Percentiles rank a stretch among this genome's conserved stretches.
These are phyloP conservation scores for Stegophylla sp. DNA, from an alignment of 2,888 invertebrate genomes.

Conservation along the genomic window DNA sequence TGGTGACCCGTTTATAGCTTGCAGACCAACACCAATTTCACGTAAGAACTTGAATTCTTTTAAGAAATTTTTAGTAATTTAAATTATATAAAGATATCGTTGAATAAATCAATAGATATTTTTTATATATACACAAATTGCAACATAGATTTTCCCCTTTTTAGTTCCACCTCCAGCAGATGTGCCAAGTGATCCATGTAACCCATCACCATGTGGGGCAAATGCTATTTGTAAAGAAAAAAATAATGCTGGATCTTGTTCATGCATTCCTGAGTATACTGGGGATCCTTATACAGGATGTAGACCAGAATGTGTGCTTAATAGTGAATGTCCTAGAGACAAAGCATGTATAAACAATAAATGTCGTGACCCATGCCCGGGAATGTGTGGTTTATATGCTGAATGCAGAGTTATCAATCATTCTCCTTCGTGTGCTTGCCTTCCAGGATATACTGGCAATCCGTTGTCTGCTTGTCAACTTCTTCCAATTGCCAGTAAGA, in stretches of 20 bases:
- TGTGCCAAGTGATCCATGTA: conserved; percentile 75
- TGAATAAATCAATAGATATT: neutral
- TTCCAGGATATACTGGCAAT: conserved; percentile 76
- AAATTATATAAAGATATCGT: neutral
- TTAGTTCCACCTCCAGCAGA: conserved; percentile 65
- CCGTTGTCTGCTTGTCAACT: conserved; percentile 72
- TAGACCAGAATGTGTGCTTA: conserved; percentile 81
- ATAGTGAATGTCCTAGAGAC: conserved; percentile 75
- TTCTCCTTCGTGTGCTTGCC: conserved; percentile 78
- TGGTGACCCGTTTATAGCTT: conserved; percentile 70
- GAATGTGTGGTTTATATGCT: conserved; percentile 79
- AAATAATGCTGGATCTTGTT: conserved; percentile 78
- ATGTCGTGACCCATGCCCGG: conserved; percentile 77
- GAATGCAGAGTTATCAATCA: conserved; percentile 79
- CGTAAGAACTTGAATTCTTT: conserved; percentile 53
- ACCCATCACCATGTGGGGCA: conserved; percentile 80
- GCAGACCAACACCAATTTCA: conserved; percentile 54
- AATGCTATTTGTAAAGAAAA: conserved; percentile 80
- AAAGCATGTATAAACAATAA: conserved; percentile 80
- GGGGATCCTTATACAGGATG: conserved; percentile 82
- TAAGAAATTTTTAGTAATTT: neutral
- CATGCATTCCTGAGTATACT: conserved; percentile 76
- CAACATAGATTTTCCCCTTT: conserved; percentile 43
- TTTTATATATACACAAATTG: conserved; percentile 13
- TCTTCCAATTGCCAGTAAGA: conserved; percentile 68